Evolutionary conservation across 2,888 invertebrate species (phyloP), one percentile per base, ranked within the genome.

Genomic region (Taenaris catops): DNA sequence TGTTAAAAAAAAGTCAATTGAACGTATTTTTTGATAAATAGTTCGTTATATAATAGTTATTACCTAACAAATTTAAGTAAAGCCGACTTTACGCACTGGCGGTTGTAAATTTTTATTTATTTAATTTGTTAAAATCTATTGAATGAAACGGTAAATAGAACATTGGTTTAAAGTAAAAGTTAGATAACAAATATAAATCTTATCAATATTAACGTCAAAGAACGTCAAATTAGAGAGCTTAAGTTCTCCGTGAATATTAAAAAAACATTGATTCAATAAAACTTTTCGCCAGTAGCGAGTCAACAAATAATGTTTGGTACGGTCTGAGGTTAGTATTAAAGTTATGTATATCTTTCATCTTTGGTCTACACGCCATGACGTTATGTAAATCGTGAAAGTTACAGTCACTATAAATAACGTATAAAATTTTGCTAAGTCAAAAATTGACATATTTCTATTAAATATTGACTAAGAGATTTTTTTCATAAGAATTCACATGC

Each of bases 381-480:
- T 60, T 68, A 79, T 74, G 79, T 75, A 68, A 62, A 64, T 61
- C 74, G 63, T 70, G 76, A 71, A 62, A 72, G 64, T 72, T 70
- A 76, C 60, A 70, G 63, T 76, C 53, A 66, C 67, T 76, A 83
- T 80, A 83, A 80, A 83, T 72, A 79, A 84, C 65, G 79, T 84
- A 83, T 83, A 86, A 86, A 86, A 86, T 81, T 86, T 84, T 75
- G 78, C 83, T 86, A 83, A 74, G 84, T 86, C 83, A 84, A 78
- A 83, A 86, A 84, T 86, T 84, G 84, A 86, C 86, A 75, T 69
- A 76, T 80, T 81, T 74, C 70, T 79, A 76, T 78, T 66, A 64
- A 63, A 72, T 83, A 86, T 86, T 84, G 86, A 83, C 86, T 84
- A 86, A 80, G 75, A 81, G 71, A 74, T 75, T 52, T n/a, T n/a